Percentiles rank a stretch among this genome's conserved stretches.
These are phyloP conservation scores for Danionella dracula DNA, from an alignment of 2,797 vertebrate species.

Conservation along the genomic window DNA sequence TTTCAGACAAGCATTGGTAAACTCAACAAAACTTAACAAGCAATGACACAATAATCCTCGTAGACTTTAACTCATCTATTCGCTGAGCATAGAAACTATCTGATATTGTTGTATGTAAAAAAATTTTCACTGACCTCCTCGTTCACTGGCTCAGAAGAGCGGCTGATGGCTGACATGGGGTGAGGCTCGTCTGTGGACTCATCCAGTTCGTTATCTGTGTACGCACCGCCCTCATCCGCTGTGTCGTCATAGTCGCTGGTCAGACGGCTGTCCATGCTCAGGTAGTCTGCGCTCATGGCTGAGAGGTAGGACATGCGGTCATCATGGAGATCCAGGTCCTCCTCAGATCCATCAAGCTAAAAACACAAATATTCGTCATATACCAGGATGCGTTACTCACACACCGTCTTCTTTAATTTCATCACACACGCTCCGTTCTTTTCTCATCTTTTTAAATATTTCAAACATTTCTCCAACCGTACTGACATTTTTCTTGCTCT, in stretches of 20 bases:
- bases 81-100: too few relatives aligned
- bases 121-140: conserved; percentile 81
- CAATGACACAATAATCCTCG: too few relatives aligned
- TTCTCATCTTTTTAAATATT: too few relatives aligned
- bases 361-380: not conserved
- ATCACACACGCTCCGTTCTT: too few relatives aligned
- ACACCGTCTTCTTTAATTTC: too few relatives aligned
- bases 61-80: too few relatives aligned
- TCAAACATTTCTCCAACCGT: too few relatives aligned
- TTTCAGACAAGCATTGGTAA: too few relatives aligned
- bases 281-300: conserved; percentile 91
- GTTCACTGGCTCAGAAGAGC: conserved; percentile 86
- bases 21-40: too few relatives aligned
- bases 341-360: conserved; percentile 87
- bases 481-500: too few relatives aligned
- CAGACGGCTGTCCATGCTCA: conserved; percentile 95
- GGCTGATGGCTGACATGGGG: conserved; percentile 79
- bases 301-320: conserved; percentile 97
- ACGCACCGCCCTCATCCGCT: conserved; percentile 90
- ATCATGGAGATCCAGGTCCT: conserved; percentile 81
- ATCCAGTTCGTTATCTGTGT: conserved; percentile 96
- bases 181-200: conserved; percentile 78
- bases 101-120: too few relatives aligned
- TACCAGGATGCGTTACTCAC: too few relatives aligned
- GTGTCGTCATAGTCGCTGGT: conserved; percentile 95